phyloP scores from a whole-genome alignment of 2,888 invertebrate genomes.

The Sphecodes monilicornis region DNA sequence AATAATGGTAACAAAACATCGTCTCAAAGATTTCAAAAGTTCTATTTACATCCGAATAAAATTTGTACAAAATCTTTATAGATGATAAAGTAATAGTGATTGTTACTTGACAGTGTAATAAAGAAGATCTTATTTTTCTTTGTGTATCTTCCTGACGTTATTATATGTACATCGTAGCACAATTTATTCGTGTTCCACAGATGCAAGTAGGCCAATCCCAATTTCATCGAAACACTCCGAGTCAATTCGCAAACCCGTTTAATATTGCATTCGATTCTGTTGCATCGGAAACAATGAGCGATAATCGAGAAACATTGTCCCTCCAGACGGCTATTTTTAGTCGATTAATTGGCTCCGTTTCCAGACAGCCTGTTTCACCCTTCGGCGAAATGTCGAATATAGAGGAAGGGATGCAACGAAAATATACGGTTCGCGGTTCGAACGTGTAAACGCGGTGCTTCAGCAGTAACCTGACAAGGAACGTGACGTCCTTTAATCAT shows the following conservation, averaged over 20 bases:
- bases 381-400: slow-evolving; percentile 35
- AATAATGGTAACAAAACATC: background rate
- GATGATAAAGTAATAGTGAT: background rate
- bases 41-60: background rate
- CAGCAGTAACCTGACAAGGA: slow-evolving; percentile 74
- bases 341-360: slow-evolving; percentile 72
- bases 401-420: slow-evolving; percentile 4
- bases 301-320: background rate
- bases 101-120: background rate
- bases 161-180: background rate
- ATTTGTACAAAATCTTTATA: background rate
- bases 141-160: background rate
- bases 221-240: slow-evolving; percentile 1
- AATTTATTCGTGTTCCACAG: background rate
- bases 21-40: background rate
- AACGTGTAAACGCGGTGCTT: slow-evolving; percentile 67
- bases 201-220: slow-evolving; percentile 35
- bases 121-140: background rate
- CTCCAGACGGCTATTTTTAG: slow-evolving; percentile 58
- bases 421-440: slow-evolving; percentile 38
- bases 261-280: slow-evolving; percentile 23
- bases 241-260: slow-evolving; percentile 8
- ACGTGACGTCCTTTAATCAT: slow-evolving; percentile 77
- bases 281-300: background rate
- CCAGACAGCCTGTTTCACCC: slow-evolving; percentile 47